phyloP scores from a whole-genome alignment of 2,888 invertebrate genomes.

The Apoderus coryli region DNA sequence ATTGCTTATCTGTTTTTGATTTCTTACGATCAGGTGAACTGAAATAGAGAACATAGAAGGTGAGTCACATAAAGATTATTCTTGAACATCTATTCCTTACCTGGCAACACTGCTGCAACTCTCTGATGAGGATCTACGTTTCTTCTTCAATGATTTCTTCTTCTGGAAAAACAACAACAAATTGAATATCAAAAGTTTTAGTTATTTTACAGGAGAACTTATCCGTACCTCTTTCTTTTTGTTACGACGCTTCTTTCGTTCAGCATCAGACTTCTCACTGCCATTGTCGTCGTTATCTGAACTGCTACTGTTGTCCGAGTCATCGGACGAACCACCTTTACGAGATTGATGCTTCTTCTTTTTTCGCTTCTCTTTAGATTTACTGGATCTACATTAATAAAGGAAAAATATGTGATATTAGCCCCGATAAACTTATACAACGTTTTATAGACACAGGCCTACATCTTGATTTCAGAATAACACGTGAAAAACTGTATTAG shows the following conservation, averaged over 20 bases:
- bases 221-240: constrained; percentile 35
- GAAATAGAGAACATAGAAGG: constrained; percentile 11
- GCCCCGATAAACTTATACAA: too few species aligned
- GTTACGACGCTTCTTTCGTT: constrained; percentile 34
- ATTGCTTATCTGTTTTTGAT: constrained; percentile 19
- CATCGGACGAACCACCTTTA: constrained; percentile 22
- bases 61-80: neutral
- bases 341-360: constrained; percentile 27
- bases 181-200: too few species aligned
- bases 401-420: constrained; percentile 8
- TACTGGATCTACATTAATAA: constrained; percentile 23
- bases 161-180: constrained; percentile 11
- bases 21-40: constrained; percentile 26
- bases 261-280: constrained; percentile 35
- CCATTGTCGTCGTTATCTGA: constrained; percentile 28
- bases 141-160: constrained; percentile 36
- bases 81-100: too few species aligned
- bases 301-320: constrained; percentile 17
- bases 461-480: too few species aligned
- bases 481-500: too few species aligned
- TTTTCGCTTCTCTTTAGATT: constrained; percentile 32
- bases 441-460: too few species aligned
- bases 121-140: constrained; percentile 38
- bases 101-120: too few species aligned
- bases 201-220: too few species aligned